Base-by-base conservation (phyloP, 2,888 invertebrate species). In the Thereva unica region DNA sequence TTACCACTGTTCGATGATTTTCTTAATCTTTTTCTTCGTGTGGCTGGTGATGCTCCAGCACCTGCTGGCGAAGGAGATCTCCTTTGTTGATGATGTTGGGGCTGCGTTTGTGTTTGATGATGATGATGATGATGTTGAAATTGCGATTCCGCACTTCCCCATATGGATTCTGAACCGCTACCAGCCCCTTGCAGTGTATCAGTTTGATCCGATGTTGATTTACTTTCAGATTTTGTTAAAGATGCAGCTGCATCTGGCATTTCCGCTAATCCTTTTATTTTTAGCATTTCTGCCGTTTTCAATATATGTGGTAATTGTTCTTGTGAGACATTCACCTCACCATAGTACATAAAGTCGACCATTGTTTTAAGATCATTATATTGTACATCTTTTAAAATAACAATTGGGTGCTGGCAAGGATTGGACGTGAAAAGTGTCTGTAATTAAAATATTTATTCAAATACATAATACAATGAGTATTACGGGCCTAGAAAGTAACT, bases 261-360 rank as follows among this genome's bases (percentile, higher is more conserved):
- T 79, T 94, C 93, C 9, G 93, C 92, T 52, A 94, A 83, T 12
- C 93, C 93, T 82, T 93, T 93, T 67, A 94, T 92, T 83, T 93
- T 93, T 59, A 94, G 84, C 79, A 90, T 88, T 78, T 92, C 92
- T 1, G 93, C 93, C 37, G 93, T 93, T 85, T 93, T 87, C 68
- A 88, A 82, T 73, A 89, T 87, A 81, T 88, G 86, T 68, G 92
- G 92, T 74, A 94, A 82, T 77, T 93, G 92, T 74, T 93, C 93
- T 77, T 93, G 92, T 1, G 93, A 92, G 40, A 95, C 93, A 80
- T 94, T 93, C 5, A 95, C 93, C 83, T 93, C 93, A 0, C 95
- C 95, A 75, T 91, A 91, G 78, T 95, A 95, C 91, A 95, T 94
- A 77, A 94, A 95, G 76, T 93, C 92, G 7, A 94, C 92, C 86